Percentiles rank a stretch among this genome's conserved stretches.
phyloP scores from a whole-genome alignment of 1,140 invertebrate genomes.

The Drosophila gunungcola region DNA sequence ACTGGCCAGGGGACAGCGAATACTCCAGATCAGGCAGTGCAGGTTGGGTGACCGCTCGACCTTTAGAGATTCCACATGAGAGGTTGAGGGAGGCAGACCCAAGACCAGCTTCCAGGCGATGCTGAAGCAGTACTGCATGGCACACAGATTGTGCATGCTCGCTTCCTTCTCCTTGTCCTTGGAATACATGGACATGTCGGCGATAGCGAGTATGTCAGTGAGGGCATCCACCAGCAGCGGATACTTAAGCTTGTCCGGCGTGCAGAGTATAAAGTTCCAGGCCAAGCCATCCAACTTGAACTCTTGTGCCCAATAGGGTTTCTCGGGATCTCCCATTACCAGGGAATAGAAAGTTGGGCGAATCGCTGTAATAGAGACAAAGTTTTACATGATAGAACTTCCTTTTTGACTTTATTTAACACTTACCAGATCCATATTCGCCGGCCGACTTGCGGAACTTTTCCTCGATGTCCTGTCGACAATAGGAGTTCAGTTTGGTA shows the following conservation, averaged over 20 bases:
- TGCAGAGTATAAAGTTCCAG: constrained; percentile 96
- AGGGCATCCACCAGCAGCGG: constrained; percentile 93
- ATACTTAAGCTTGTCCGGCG: constrained; percentile 95
- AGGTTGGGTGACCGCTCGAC: constrained; percentile 85
- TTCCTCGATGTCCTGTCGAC: constrained; percentile 90
- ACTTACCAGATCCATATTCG: constrained; percentile 66
- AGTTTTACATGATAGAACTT: neutral
- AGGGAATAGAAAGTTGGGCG: constrained; percentile 84
- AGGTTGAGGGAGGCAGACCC: constrained; percentile 94
- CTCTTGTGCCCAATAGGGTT: constrained; percentile 86
- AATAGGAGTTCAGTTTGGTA: constrained; percentile 76
- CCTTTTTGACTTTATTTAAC: neutral
- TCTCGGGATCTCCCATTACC: constrained; percentile 59
- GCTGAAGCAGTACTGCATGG: constrained; percentile 95
- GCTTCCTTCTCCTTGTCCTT: constrained; percentile 86
- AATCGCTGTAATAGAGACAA: constrained; percentile 51
- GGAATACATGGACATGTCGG: constrained; percentile 87
- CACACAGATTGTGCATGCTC: constrained; percentile 89
- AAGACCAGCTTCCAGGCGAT: constrained; percentile 87
- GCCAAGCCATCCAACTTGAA: constrained; percentile 97
- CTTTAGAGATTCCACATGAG: constrained; percentile 93
- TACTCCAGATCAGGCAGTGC: constrained; percentile 86
- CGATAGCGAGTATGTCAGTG: constrained; percentile 91
- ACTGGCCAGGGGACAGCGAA: constrained; percentile 67
- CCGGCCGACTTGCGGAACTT: constrained; percentile 88